Percentiles rank a stretch among this genome's conserved stretches.
phyloP scores from a whole-genome alignment of 1,140 invertebrate species.

The Euschistus heros region DNA sequence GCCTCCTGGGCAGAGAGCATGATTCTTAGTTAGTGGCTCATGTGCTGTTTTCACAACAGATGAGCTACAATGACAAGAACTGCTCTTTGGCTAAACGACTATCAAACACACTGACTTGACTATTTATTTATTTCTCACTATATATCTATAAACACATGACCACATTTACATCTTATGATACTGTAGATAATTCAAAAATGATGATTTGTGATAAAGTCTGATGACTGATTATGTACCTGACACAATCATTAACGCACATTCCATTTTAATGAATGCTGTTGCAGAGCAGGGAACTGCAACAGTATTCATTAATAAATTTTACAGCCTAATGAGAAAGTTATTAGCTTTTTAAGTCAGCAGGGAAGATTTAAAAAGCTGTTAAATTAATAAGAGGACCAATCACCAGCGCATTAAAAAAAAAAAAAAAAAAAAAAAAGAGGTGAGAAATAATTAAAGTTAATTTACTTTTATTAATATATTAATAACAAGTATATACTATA shows the following conservation, averaged over 20 bases:
- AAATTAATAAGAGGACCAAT: background rate
- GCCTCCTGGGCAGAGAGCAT: slow-evolving; percentile 24
- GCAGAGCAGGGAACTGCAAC: slow-evolving; percentile 14
- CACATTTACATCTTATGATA: too few species aligned
- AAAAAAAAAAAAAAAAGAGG: too few species aligned
- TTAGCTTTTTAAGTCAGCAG: slow-evolving; percentile 20
- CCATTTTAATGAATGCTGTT: slow-evolving; percentile 13
- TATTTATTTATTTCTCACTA: background rate
- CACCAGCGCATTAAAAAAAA: background rate
- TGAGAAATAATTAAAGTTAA: too few species aligned
- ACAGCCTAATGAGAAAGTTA: background rate
- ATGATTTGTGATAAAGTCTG: slow-evolving; percentile 4
- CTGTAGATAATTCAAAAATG: too few species aligned
- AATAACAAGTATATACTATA: too few species aligned
- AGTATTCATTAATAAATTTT: slow-evolving; percentile 4
- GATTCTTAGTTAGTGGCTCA: background rate
- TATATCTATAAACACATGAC: too few species aligned
- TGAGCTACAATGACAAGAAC: background rate
- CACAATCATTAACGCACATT: slow-evolving; percentile 9
- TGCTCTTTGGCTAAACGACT: slow-evolving; percentile 24
- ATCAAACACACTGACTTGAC: slow-evolving; percentile 10
- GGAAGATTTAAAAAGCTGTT: slow-evolving; percentile 20
- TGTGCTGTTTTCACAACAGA: background rate
- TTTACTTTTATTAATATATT: too few species aligned
- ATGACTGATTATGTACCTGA: slow-evolving; percentile 21